Percentiles rank a stretch among this genome's conserved stretches.
Conservation (phyloP, 2,797 vertebrate genomes). For the Dromococcyx pavoninus region DNA sequence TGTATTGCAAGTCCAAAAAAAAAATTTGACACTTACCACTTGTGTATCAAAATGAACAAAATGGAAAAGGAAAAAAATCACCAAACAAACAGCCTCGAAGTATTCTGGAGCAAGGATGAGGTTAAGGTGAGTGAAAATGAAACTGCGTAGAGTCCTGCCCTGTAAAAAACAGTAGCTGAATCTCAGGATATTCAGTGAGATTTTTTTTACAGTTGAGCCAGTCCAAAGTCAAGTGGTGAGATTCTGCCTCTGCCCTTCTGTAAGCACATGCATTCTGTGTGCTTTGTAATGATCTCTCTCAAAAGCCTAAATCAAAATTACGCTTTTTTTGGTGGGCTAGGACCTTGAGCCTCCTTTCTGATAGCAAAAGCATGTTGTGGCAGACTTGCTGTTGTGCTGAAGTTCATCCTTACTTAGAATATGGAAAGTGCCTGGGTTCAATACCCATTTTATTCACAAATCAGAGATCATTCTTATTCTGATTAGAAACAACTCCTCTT, state of each 20-base stretch:
- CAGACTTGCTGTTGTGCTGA: background rate
- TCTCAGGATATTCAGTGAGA: background rate
- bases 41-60: background rate
- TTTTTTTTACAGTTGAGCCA: background rate
- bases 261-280: accelerated
- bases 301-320: background rate
- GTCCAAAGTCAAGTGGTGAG: background rate
- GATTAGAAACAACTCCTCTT: background rate
- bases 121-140: background rate
- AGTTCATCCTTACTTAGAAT: background rate
- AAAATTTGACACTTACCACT: background rate
- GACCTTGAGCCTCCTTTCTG: background rate
- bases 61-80: background rate
- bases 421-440: background rate
- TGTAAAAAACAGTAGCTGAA: background rate
- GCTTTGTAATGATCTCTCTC: background rate
- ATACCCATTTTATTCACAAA: background rate
- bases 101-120: background rate
- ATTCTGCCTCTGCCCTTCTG: background rate
- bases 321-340: background rate
- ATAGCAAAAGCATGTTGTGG: background rate
- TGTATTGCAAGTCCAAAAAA: background rate
- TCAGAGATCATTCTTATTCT: background rate
- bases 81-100: background rate
- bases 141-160: background rate